A percentile compares a stretch with the other conserved stretches of the same genome.
Evolutionary conservation across 1,140 invertebrate genomes (phyloP).

Genomic region (roundworm (Caenorhabditis elegans)): DNA sequence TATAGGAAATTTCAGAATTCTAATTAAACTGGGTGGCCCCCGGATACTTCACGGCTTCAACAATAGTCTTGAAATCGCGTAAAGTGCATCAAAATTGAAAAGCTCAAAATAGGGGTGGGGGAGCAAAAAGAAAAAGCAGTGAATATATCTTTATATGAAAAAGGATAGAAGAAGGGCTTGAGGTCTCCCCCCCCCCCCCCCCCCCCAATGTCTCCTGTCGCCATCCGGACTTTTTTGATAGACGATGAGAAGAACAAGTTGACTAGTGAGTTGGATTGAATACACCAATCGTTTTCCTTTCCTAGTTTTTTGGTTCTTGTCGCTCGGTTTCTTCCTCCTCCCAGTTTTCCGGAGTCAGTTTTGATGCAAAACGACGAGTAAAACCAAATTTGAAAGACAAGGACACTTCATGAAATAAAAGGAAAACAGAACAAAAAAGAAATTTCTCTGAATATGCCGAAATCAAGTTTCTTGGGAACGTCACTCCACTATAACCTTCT

Average conservation of each 20-base stretch:
- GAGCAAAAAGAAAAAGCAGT: neutral
- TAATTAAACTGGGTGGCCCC: neutral
- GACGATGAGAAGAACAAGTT: neutral
- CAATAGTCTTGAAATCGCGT: neutral
- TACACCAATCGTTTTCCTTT: neutral
- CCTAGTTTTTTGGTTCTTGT: neutral
- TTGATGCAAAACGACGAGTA: neutral
- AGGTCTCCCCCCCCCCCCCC: neutral
- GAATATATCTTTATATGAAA: constrained; percentile 15
- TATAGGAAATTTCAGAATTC: too few species aligned
- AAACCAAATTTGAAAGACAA: neutral
- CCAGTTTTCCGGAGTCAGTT: neutral
- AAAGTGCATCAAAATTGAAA: constrained; percentile 13
- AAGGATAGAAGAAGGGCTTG: neutral
- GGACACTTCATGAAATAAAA: neutral
- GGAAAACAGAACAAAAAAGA: neutral
- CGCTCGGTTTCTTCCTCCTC: neutral
- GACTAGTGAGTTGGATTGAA: neutral
- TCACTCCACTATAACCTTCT: constrained; percentile 14
- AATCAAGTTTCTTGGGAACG: constrained; percentile 29
- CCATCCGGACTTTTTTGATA: neutral
- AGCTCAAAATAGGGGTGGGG: neutral
- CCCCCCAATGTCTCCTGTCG: too few species aligned
- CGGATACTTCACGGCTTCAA: neutral
- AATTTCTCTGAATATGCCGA: neutral